These are phyloP conservation scores for Leptoclinus maculatus DNA, from an alignment of 2,797 vertebrate species.

Conservation along the genomic window DNA sequence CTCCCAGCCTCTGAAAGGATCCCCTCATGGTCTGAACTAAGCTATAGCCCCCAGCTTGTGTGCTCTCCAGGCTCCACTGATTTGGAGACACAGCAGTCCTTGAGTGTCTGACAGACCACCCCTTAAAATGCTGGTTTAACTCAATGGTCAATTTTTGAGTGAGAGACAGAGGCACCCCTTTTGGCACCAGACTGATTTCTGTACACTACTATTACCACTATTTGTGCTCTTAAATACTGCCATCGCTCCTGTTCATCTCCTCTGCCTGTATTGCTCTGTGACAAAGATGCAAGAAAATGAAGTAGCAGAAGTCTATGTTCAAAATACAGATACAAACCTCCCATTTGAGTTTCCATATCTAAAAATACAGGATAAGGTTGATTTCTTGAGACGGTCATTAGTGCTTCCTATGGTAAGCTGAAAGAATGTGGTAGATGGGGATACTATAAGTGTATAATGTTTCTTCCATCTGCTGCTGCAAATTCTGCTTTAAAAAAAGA, in stretches of 20 bases:
- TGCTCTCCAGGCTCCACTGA: conserved; percentile 53
- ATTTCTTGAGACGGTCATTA: conserved; percentile 60
- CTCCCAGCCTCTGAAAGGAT: conserved; percentile 74
- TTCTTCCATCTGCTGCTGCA: conserved; percentile 74
- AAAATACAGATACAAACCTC: conserved; percentile 22
- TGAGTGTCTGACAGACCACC: conserved; percentile 62
- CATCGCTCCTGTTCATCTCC: not conserved
- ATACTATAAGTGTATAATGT: conserved; percentile 69
- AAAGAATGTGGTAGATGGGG: conserved; percentile 64
- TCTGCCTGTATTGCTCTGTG: not conserved
- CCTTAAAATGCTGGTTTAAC: conserved; percentile 44
- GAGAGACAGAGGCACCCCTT: conserved; percentile 38
- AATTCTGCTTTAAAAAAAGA: conserved; percentile 60
- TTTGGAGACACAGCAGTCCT: conserved; percentile 72
- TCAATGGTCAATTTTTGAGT: conserved; percentile 63
- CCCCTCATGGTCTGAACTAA: conserved; percentile 71
- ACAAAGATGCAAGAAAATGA: conserved; percentile 24
- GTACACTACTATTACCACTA: conserved; percentile 29
- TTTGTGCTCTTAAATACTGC: conserved; percentile 27
- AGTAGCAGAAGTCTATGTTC: not conserved
- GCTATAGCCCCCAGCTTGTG: conserved; percentile 50
- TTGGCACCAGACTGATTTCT: conserved; percentile 44
- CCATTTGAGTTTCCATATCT: conserved; percentile 46
- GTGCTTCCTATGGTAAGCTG: conserved; percentile 54
- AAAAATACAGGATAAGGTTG: conserved; percentile 58